Conservation (phyloP, 2,888 invertebrate species). For the Marasmarcha lunaedactyla region DNA sequence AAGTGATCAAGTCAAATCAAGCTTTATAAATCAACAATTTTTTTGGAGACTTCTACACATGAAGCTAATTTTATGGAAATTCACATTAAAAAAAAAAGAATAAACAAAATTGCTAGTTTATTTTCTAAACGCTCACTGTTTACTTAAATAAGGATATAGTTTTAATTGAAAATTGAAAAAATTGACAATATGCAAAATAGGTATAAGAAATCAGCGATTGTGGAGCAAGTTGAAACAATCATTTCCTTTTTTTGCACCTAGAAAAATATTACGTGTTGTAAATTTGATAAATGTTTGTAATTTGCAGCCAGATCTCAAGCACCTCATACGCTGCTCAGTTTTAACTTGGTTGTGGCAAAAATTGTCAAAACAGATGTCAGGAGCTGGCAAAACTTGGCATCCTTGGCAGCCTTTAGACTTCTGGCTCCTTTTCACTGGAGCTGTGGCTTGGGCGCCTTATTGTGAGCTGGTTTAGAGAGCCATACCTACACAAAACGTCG, state of each 20-base stretch:
- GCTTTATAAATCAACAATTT: too few species aligned
- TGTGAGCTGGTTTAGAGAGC: conserved; percentile 11
- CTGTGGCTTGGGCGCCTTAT: conserved; percentile 19
- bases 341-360: conserved; percentile 16
- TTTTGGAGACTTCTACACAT: too few species aligned
- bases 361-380: conserved; percentile 18
- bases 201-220: too few species aligned
- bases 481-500: conserved; percentile 16
- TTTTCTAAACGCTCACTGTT: too few species aligned
- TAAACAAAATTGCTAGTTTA: too few species aligned
- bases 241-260: conserved; percentile 9
- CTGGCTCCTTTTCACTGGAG: conserved; percentile 12
- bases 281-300: conserved; percentile 9
- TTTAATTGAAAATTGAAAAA: too few species aligned
- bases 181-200: too few species aligned
- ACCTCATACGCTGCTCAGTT: conserved; percentile 17
- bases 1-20: too few species aligned
- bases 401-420: conserved; percentile 17
- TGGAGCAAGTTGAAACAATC: conserved; percentile 5
- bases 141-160: too few species aligned
- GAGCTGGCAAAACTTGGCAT: conserved; percentile 13
- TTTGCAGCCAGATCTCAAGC: conserved; percentile 11
- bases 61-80: too few species aligned
- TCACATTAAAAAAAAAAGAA: too few species aligned
- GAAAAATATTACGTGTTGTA: conserved; percentile 8